A percentile compares a stretch with the other conserved stretches of the same genome.
Evolutionary conservation across 2,888 invertebrate genomes (phyloP).

Genomic region (Parnassius smintheus): DNA sequence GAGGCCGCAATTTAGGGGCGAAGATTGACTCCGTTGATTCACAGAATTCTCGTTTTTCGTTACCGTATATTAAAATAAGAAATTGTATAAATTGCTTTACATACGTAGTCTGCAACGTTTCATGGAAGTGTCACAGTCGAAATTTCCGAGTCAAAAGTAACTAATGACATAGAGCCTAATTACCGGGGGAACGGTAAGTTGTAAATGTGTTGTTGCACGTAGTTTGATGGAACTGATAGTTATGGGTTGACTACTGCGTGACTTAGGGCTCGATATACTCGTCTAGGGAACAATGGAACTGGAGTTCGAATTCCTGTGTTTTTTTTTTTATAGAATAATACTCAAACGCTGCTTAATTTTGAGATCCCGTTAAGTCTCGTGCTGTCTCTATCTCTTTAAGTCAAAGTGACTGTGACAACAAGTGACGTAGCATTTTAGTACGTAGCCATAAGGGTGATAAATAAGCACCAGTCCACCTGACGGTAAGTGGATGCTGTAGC

Average conservation of each 20-base stretch:
- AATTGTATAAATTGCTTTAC: slow-evolving; percentile 5
- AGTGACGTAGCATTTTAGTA: too few species aligned
- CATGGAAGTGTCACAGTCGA: slow-evolving; percentile 21
- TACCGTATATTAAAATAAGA: slow-evolving; percentile 6
- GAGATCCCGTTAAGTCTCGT: too few species aligned
- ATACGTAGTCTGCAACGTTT: slow-evolving; percentile 9
- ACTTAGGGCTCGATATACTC: background rate
- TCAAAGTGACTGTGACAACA: too few species aligned
- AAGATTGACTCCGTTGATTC: slow-evolving; percentile 11
- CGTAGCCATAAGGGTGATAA: too few species aligned
- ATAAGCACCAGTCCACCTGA: too few species aligned
- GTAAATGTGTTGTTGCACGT: slow-evolving; percentile 13
- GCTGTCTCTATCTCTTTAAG: too few species aligned
- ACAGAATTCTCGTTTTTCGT: slow-evolving; percentile 9
- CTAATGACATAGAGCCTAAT: slow-evolving; percentile 17
- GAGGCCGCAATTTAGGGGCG: slow-evolving; percentile 12
- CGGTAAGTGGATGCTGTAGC: too few species aligned
- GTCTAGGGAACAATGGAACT: background rate
- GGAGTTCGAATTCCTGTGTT: background rate
- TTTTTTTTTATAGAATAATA: too few species aligned
- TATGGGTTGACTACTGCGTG: background rate
- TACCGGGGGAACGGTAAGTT: slow-evolving; percentile 8
- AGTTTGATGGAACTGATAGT: slow-evolving; percentile 18
- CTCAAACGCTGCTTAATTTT: too few species aligned
- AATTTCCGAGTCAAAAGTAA: slow-evolving; percentile 10